Evolutionary conservation across 1,140 invertebrate species (phyloP).

Genomic region (Choristoneura fumiferana): DNA sequence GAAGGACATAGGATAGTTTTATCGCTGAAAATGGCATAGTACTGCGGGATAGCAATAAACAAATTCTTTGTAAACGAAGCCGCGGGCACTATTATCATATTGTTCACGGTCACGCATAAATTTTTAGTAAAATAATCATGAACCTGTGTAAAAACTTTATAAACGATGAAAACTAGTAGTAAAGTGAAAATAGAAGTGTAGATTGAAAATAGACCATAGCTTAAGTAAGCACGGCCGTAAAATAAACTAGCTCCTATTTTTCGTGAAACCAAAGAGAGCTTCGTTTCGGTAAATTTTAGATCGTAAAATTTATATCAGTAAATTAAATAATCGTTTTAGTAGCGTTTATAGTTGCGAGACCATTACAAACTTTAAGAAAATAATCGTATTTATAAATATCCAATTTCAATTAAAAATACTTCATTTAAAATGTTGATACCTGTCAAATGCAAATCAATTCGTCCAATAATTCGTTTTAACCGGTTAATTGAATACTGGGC

Average conservation of each 20-base stretch:
- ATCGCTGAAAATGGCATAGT: no score
- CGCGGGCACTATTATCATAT: no score
- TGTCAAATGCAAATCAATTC: slow-evolving; percentile 9
- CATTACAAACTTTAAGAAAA: no score
- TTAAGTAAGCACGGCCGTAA: slow-evolving; percentile 9
- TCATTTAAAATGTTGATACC: no score
- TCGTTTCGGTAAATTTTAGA: not conserved
- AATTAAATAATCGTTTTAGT: slow-evolving; percentile 8
- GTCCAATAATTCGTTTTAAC: not conserved
- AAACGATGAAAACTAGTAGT: not conserved
- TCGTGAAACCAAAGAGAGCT: not conserved
- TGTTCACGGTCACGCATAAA: no score
- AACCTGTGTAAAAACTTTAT: no score
- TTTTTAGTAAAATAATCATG: no score
- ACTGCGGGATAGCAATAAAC: no score
- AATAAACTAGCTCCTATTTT: slow-evolving; percentile 6
- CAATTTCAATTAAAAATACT: no score
- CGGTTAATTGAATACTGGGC: slow-evolving; percentile 1
- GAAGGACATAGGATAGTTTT: no score
- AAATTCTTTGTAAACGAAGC: no score
- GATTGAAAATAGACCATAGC: slow-evolving; percentile 8
- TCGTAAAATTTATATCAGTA: slow-evolving; percentile 1
- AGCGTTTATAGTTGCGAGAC: not conserved
- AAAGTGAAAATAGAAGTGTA: not conserved
- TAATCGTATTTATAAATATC: no score